phyloP scores from a whole-genome alignment of 1,140 invertebrate genomes.

The Cyrtorhinus lividipennis region DNA sequence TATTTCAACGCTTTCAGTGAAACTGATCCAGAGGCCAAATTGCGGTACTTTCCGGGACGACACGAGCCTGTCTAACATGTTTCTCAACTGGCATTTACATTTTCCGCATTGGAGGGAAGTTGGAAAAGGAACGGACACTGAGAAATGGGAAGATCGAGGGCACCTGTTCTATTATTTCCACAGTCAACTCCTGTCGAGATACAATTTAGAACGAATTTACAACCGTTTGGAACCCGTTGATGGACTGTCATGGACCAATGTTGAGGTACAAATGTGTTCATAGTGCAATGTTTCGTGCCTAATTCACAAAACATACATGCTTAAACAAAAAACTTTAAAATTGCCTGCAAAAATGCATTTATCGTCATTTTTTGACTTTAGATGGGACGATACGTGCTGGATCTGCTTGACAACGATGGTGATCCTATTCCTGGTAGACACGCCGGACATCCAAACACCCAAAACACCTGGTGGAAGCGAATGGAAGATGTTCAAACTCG shows the following conservation, averaged over 20 bases:
- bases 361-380: background rate
- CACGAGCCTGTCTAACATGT: slow-evolving; percentile 10
- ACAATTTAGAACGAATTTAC: slow-evolving; percentile 50
- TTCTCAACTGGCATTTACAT: slow-evolving; percentile 12
- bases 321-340: too few relatives aligned
- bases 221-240: slow-evolving; percentile 32
- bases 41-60: background rate
- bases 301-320: background rate
- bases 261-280: background rate
- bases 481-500: background rate
- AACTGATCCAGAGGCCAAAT: slow-evolving; percentile 2
- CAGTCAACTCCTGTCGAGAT: slow-evolving; percentile 44
- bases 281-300: background rate
- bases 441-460: slow-evolving; percentile 6
- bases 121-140: background rate
- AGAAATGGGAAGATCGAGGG: slow-evolving; percentile 32
- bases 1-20: slow-evolving; percentile 13
- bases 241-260: slow-evolving; percentile 3
- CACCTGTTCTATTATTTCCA: slow-evolving; percentile 42
- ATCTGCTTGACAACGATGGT: slow-evolving; percentile 9
- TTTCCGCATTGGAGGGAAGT: slow-evolving; percentile 9
- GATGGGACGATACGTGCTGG: slow-evolving; percentile 13
- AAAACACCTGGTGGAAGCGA: slow-evolving; percentile 13
- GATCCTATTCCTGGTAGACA: slow-evolving; percentile 12
- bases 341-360: background rate